Conservation (phyloP, 2,797 vertebrate species). For the Myotis vivesi region DNA sequence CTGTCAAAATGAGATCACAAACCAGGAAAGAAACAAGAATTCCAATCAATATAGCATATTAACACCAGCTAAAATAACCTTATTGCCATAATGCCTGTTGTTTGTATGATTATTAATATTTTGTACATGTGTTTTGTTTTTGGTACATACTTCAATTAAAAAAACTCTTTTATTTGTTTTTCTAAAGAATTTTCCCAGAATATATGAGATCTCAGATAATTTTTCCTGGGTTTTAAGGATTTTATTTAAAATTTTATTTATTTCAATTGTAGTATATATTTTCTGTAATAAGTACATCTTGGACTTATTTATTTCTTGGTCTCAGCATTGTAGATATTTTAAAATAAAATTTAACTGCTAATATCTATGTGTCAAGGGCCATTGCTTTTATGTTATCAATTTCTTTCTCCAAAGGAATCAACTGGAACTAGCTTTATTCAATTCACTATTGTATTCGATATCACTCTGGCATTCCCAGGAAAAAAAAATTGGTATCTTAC, state of each 20-base stretch:
- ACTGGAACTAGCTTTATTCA: constrained; percentile 60
- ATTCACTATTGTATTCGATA: constrained; percentile 57
- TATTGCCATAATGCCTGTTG: not conserved
- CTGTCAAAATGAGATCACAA: not conserved
- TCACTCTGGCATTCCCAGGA: constrained; percentile 1
- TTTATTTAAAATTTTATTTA: constrained; percentile 1
- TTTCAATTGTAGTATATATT: not conserved
- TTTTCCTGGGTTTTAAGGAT: not conserved
- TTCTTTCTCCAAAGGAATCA: constrained; percentile 58
- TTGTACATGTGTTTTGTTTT: not conserved
- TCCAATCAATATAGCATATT: not conserved
- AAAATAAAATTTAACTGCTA: constrained; percentile 30
- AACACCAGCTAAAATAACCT: not conserved
- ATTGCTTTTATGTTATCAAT: constrained; percentile 55
- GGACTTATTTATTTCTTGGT: not conserved
- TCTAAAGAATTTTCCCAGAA: not conserved
- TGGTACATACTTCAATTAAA: not conserved
- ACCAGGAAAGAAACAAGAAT: not conserved
- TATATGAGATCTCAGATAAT: not conserved
- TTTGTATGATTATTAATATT: not conserved
- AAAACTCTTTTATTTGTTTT: not conserved
- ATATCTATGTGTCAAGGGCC: constrained; percentile 42
- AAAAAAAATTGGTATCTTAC: constrained; percentile 44
- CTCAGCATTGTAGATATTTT: constrained; percentile 57
- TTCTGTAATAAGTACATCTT: not conserved